Conservation (phyloP, 2,888 invertebrate genomes). For the Leptinotarsa tumamoca region DNA sequence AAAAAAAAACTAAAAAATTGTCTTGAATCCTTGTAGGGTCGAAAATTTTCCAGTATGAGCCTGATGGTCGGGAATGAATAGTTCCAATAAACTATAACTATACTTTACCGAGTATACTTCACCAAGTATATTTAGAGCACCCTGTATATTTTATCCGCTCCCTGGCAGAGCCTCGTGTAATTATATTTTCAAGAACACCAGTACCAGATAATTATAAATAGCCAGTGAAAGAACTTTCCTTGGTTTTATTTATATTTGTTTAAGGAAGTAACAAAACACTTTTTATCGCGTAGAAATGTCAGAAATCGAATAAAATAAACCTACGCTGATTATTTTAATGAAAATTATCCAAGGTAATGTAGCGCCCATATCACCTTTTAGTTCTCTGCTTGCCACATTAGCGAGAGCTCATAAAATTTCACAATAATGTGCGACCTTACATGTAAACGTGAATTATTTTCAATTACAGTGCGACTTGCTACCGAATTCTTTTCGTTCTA, state of each 20-base stretch:
- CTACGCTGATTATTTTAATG: constrained; percentile 35
- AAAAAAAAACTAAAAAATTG: too few species aligned
- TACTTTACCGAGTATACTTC: too few species aligned
- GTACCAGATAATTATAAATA: constrained; percentile 13
- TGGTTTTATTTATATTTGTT: constrained; percentile 37
- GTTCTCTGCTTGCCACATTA: constrained; percentile 29
- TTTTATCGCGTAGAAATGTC: constrained; percentile 28
- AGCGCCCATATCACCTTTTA: constrained; percentile 41
- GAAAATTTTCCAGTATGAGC: too few species aligned
- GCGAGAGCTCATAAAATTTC: constrained; percentile 50
- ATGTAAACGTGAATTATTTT: constrained; percentile 45
- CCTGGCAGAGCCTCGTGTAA: constrained; percentile 1
- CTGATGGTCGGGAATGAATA: too few species aligned
- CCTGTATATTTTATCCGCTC: not conserved
- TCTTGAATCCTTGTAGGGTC: too few species aligned
- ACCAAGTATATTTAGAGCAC: not conserved
- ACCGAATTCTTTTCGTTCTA: not conserved
- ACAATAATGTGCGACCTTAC: constrained; percentile 50
- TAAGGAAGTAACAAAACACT: constrained; percentile 38
- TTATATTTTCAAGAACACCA: constrained; percentile 16
- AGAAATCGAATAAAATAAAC: constrained; percentile 32
- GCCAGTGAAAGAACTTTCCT: constrained; percentile 19
- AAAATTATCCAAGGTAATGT: constrained; percentile 42
- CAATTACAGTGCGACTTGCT: constrained; percentile 1
- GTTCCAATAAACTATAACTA: too few species aligned